These are phyloP conservation scores for Apocrypta bakeri DNA, from an alignment of 1,140 invertebrate genomes.

Conservation along the genomic window DNA sequence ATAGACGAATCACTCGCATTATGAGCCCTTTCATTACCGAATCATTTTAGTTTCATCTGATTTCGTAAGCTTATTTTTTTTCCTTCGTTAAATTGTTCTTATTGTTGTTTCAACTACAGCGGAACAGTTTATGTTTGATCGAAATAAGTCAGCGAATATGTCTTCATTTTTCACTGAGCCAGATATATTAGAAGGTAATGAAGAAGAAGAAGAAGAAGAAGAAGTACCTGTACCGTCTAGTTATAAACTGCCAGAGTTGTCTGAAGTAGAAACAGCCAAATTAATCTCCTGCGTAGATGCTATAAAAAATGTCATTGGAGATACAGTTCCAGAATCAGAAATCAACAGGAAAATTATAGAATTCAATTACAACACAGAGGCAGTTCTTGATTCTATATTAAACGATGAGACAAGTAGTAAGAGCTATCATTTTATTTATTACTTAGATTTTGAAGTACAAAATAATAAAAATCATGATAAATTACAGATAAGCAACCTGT, in stretches of 20 bases:
- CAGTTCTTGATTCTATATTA: slow-evolving; percentile 83
- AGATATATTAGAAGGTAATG: slow-evolving; percentile 83
- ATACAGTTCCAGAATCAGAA: slow-evolving; percentile 81
- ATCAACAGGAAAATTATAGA: slow-evolving; percentile 80
- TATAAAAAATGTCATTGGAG: slow-evolving; percentile 86
- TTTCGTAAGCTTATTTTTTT: neutral
- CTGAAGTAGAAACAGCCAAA: slow-evolving; percentile 81
- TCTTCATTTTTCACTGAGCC: slow-evolving; percentile 82
- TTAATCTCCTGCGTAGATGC: slow-evolving; percentile 89
- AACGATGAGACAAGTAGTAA: slow-evolving; percentile 66
- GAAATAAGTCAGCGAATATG: slow-evolving; percentile 82
- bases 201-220: slow-evolving; percentile 72
- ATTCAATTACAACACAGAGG: slow-evolving; percentile 83
- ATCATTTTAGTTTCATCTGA: neutral
- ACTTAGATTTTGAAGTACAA: neutral
- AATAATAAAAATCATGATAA: neutral
- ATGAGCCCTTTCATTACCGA: neutral
- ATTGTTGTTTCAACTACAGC: slow-evolving; percentile 63
- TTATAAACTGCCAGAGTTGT: slow-evolving; percentile 75
- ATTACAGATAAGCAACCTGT: neutral
- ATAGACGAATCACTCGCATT: neutral
- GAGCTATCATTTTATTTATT: slow-evolving; percentile 51
- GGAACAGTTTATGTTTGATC: slow-evolving; percentile 90
- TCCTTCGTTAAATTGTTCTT: neutral
- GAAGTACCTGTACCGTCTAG: slow-evolving; percentile 58